phyloP scores from a whole-genome alignment of 2,113 vertebrate genomes.

The human region GRCh38 chr15:65702501-65703000 shows the following conservation, averaged over 20 bases:
- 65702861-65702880: slow-evolving; percentile 92
- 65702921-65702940: slow-evolving; percentile 87
- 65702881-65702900: slow-evolving; percentile 96
- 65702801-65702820: background rate
- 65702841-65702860: background rate
- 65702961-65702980: slow-evolving; percentile 93
- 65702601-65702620: background rate
- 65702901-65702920: slow-evolving; percentile 94
- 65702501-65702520: slow-evolving; percentile 94
- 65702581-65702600: background rate
- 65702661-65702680: background rate
- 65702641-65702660: slow-evolving; percentile 30
- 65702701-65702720: slow-evolving; percentile 32
- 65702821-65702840: slow-evolving; percentile 43
- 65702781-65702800: background rate
- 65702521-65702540: slow-evolving; percentile 47
- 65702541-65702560: background rate
- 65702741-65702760: background rate
- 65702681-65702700: slow-evolving; percentile 37
- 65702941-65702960: slow-evolving; percentile 85
- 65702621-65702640: slow-evolving; percentile 25
- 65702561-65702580: slow-evolving; percentile 51
- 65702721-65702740: slow-evolving; percentile 11
- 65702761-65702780: background rate
- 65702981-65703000: slow-evolving; percentile 94